Percentiles rank a stretch among this genome's conserved stretches.
phyloP scores from a whole-genome alignment of 2,113 vertebrate genomes.

The Diadophis punctatus region DNA sequence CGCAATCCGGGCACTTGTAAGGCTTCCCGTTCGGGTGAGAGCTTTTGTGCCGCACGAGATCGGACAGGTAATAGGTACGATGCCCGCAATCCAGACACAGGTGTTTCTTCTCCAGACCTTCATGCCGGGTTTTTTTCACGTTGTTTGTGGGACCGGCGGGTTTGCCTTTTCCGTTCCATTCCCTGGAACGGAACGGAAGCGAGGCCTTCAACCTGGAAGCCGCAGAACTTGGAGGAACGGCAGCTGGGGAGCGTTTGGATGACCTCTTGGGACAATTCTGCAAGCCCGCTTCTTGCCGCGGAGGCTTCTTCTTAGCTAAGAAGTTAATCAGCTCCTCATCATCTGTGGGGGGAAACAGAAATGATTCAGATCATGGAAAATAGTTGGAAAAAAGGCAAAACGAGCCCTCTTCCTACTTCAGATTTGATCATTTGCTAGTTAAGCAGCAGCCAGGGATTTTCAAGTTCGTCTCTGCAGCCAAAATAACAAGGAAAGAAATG shows the following conservation, averaged over 20 bases:
- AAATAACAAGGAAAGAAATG: neutral
- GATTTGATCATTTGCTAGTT: neutral
- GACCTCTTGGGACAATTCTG: rapidly evolving
- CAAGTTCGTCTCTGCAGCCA: neutral
- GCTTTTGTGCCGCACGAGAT: neutral
- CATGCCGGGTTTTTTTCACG: neutral
- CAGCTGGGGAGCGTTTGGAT: neutral
- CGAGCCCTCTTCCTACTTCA: neutral
- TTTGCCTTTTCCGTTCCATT: rapidly evolving
- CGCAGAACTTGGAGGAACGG: rapidly evolving
- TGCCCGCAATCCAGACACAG: neutral
- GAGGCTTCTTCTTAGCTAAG: neutral
- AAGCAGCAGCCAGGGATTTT: neutral
- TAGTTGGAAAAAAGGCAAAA: neutral
- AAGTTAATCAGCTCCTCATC: constrained; percentile 18
- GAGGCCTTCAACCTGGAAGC: neutral
- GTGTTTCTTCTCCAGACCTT: neutral
- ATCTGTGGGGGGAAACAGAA: neutral
- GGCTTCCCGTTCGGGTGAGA: neutral
- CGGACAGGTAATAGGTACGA: neutral
- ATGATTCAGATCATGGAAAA: neutral
- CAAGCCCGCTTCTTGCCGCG: neutral
- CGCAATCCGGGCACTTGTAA: constrained; percentile 3
- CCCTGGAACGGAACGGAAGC: neutral
- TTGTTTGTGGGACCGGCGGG: rapidly evolving